Evolutionary conservation across 2,113 vertebrate genomes (phyloP).

Genomic region (Pogonocichla stellata): DNA sequence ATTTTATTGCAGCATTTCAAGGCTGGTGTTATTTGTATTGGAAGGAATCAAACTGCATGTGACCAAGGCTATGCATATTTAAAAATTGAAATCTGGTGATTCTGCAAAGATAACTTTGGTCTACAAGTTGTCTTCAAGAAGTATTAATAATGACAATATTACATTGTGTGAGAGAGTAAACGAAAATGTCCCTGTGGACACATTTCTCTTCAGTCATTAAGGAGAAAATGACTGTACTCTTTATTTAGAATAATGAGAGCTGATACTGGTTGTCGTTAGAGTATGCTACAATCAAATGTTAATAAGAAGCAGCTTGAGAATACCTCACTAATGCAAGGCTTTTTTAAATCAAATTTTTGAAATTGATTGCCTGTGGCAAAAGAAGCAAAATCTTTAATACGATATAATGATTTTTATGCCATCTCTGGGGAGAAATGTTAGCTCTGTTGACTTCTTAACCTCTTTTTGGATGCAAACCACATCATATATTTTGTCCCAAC

Average conservation of each 20-base stretch:
- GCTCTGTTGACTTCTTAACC: background rate
- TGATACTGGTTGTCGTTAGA: slow-evolving; percentile 14
- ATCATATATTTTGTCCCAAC: background rate
- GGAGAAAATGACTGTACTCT: slow-evolving; percentile 56
- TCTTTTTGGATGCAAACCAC: background rate
- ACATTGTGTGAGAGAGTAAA: slow-evolving; percentile 27
- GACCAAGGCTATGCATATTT: background rate
- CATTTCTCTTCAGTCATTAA: slow-evolving; percentile 57
- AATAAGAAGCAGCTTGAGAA: slow-evolving; percentile 55
- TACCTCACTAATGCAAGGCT: slow-evolving; percentile 16
- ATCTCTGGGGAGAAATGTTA: background rate
- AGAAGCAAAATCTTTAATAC: slow-evolving; percentile 31
- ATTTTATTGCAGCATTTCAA: background rate
- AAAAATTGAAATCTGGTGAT: background rate
- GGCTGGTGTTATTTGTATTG: background rate
- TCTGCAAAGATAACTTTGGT: background rate
- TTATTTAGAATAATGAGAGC: slow-evolving; percentile 65
- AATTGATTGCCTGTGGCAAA: slow-evolving; percentile 52
- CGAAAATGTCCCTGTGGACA: slow-evolving; percentile 32
- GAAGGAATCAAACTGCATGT: background rate
- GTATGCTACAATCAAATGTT: slow-evolving; percentile 22
- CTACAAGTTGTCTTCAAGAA: background rate
- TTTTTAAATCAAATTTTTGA: slow-evolving; percentile 63
- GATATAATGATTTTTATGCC: slow-evolving; percentile 23
- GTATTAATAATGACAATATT: slow-evolving; percentile 43